Evolutionary conservation across 2,797 vertebrate genomes (phyloP).

Genomic region (Pantherophis alleghaniensis): DNA sequence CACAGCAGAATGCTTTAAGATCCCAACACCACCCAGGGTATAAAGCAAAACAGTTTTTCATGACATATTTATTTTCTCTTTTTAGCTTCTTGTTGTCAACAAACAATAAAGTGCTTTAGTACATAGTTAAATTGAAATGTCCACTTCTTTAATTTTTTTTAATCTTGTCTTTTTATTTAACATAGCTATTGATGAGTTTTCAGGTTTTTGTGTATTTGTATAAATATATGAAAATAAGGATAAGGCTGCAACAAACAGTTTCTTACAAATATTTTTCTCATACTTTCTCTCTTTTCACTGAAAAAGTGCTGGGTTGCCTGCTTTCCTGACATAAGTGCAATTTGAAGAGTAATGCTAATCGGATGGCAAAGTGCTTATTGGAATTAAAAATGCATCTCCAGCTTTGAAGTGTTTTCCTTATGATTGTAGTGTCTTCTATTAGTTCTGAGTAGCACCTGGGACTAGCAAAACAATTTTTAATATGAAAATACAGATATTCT

Average conservation of each 20-base stretch:
- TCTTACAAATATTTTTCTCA: background rate
- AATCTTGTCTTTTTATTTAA: background rate
- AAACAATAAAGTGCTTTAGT: background rate
- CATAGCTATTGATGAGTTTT: background rate
- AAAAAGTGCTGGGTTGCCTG: background rate
- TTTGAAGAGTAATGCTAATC: background rate
- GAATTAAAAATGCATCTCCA: background rate
- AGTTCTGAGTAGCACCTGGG: background rate
- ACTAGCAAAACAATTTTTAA: background rate
- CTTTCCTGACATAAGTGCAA: background rate
- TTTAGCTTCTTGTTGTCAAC: conserved; percentile 13
- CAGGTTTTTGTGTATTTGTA: background rate
- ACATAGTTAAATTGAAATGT: conserved; percentile 10
- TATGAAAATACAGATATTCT: background rate
- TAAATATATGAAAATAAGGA: background rate
- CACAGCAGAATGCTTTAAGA: background rate
- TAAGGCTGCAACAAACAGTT: background rate
- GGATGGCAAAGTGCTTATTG: background rate
- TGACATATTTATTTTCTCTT: background rate
- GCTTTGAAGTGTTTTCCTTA: background rate
- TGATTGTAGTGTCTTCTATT: background rate
- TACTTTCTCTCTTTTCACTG: background rate
- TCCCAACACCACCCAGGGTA: background rate
- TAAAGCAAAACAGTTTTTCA: conserved; percentile 19
- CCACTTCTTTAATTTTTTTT: background rate